A percentile compares a stretch with the other conserved stretches of the same genome.
Conservation (phyloP, 2,888 invertebrate genomes). For the Bembecia ichneumoniformis region DNA sequence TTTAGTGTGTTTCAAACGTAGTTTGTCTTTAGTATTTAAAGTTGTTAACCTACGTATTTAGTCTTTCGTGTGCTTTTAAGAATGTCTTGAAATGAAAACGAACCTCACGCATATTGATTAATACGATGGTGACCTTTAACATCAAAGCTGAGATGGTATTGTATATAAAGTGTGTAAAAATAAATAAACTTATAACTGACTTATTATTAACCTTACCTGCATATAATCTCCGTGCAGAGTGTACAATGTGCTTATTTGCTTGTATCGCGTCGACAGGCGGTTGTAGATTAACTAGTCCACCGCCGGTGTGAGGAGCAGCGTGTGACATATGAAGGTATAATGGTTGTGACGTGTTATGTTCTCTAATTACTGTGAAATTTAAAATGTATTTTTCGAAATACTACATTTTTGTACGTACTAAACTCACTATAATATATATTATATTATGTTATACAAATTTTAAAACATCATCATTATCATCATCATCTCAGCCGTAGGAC, state of each 20-base stretch:
- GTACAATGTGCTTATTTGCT: slow-evolving; percentile 77
- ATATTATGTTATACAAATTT: no score
- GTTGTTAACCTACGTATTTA: no score
- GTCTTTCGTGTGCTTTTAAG: no score
- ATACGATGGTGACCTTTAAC: no score
- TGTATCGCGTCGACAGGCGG: slow-evolving; percentile 76
- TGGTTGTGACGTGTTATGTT: slow-evolving; percentile 71
- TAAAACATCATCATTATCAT: no score
- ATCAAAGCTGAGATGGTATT: no score
- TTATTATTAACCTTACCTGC: slow-evolving; percentile 68
- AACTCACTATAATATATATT: slow-evolving; percentile 8
- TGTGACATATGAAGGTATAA: slow-evolving; percentile 84
- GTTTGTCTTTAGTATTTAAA: no score
- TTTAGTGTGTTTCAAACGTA: no score
- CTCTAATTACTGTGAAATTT: slow-evolving; percentile 58
- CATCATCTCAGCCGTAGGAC: no score
- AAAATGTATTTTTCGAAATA: slow-evolving; percentile 15
- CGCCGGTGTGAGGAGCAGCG: slow-evolving; percentile 82
- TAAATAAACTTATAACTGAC: neutral
- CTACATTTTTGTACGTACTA: slow-evolving; percentile 38
- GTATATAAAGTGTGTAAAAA: no score
- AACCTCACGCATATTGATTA: no score
- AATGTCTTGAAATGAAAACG: no score
- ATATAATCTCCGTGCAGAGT: slow-evolving; percentile 76
- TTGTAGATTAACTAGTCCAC: slow-evolving; percentile 78